Base-by-base conservation (phyloP, 2,113 vertebrate species). In the Prolemur simus region DNA sequence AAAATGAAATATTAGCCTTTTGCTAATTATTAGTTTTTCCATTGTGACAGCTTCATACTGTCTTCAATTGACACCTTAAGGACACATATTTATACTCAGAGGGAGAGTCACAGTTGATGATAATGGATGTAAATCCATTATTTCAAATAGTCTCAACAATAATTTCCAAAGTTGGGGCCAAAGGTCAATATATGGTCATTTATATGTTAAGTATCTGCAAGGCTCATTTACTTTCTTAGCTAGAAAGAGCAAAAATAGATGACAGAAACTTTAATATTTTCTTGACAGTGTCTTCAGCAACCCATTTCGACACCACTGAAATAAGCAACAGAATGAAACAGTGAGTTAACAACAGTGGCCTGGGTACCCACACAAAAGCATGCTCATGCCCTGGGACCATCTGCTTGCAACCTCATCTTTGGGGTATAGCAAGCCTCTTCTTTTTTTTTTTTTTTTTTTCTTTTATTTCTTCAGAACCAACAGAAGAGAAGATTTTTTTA, bases 181-280 rank as follows among this genome's bases (percentile, higher is more conserved):
- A 91, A 88, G 71, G 58, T 49, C 54, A 87, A 52, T 34, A 87
- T 17, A 60, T 88, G 60, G 23, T 56, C 68, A 96, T 60, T n/a
- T 84, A 7, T 49, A 91, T 47, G 54, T 83, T 78, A 94, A 97
- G 58, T 73, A 76, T 85, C 42, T 81, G 69, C 39, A 91, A 91
- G 78, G 12, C 18, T 83, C 93, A 89, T 93, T 78, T 77, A 47
- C 18, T 87, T 77, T 87, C 74, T 91, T 76, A 88, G 47, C 64
- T 90, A 93, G 60, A 71, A 84, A 97, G 32, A 88, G 11, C 42
- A 78, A 86, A 85, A 73, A 37, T 29, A 94, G 3, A 93, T 7
- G 71, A 66, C 15, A 85, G 49, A 56, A 91, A 77, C 56, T 32
- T 25, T 21, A 86, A 58, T 69, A 64, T 80, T 94, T 95, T 90